Evolutionary conservation across 2,113 vertebrate genomes (phyloP), one percentile per base, ranked within the genome.

Genomic region (Nymphicus hollandicus): DNA sequence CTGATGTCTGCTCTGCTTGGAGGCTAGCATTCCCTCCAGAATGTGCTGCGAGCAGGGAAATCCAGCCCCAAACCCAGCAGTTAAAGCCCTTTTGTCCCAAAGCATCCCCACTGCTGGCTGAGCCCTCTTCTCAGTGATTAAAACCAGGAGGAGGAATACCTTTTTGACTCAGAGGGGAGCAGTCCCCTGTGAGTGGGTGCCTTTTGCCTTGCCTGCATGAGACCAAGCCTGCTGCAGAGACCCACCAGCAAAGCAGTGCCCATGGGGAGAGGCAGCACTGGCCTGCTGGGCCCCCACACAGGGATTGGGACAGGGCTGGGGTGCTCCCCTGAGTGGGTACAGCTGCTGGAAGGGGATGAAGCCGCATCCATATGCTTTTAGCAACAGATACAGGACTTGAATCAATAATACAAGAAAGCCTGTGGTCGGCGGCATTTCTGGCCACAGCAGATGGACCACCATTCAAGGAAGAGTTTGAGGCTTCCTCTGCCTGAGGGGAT

Each of bases 361-460:
- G 94, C 56, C 0, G 77, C 89, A 93, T 93, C 84, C 77, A 2
- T 89, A 86, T 93, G 91, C 84, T 95, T 91, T 95, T 84, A 95
- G 93, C 73, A 93, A 18, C 95, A 97, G 91, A 91, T 95, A 71
- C 69, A 92, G 86, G 81, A 91, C 96, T 97, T 97, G 96, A 96
- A 97, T 95, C 96, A 97, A 97, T 97, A 95, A 96, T 3, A 95
- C 86, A 95, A 96, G 94, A 92, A 97, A 95, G 95, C 83, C 91
- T 97, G 95, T 90, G 89, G 94, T 94, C 69, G 88, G 61, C 7
- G 27, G 89, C 77, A 5, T 56, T 97, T 95, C 96, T 96, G 96
- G 96, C 93, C 96, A 95, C 96, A 97, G 96, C 96, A 97, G 95
- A 97, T 97, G 96, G 96, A 97, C 96, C 96, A 97, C 96, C 96